A percentile compares a stretch with the other conserved stretches of the same genome.
Evolutionary conservation across 2,888 invertebrate species (phyloP).

Genomic region (Stenolophus ochropezus): DNA sequence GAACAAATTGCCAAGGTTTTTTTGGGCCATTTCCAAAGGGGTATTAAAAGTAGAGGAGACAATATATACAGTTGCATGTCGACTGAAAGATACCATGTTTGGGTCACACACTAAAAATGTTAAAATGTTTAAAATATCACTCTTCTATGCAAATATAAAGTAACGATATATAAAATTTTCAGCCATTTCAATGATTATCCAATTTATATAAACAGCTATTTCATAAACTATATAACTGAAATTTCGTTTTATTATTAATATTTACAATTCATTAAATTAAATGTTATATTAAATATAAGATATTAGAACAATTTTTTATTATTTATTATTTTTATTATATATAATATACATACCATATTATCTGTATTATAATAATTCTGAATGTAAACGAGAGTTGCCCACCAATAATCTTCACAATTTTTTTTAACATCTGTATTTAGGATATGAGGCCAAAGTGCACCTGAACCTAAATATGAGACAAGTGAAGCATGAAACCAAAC

Average conservation of each 20-base stretch:
- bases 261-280: too few species aligned
- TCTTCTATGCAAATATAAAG: too few species aligned
- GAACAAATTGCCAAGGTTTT: not conserved
- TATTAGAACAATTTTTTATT: too few species aligned
- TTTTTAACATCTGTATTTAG: not conserved
- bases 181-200: too few species aligned
- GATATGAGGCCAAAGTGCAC: constrained; percentile 29
- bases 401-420: constrained; percentile 35
- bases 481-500: constrained; percentile 23
- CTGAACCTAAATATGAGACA: constrained; percentile 37
- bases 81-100: constrained; percentile 62
- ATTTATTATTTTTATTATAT: too few species aligned
- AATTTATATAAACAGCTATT: too few species aligned
- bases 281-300: too few species aligned
- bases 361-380: constrained; percentile 39
- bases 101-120: constrained; percentile 63
- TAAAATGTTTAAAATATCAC: too few species aligned
- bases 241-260: too few species aligned
- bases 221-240: too few species aligned
- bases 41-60: constrained; percentile 62
- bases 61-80: constrained; percentile 63
- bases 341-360: constrained; percentile 3
- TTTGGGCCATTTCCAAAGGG: constrained; percentile 65
- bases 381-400: constrained; percentile 23
- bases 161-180: too few species aligned